Conservation (phyloP, 2,888 invertebrate genomes). For the Thereva unica region DNA sequence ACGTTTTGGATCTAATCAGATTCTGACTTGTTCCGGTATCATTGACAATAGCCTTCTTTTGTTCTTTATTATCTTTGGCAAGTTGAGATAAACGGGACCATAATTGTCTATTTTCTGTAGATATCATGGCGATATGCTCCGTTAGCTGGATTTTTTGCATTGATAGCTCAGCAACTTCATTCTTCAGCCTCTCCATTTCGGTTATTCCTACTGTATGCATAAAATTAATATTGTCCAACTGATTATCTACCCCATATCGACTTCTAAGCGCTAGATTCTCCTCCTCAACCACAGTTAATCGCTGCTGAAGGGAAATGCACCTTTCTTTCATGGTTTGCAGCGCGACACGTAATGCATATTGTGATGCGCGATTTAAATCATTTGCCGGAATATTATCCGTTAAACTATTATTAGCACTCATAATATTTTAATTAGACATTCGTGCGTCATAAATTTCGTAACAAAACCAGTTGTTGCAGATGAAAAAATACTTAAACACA, state of each 20-base stretch:
- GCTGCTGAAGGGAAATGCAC: slow-evolving; percentile 74
- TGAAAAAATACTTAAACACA: neutral
- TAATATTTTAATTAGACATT: slow-evolving; percentile 12
- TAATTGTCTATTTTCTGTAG: slow-evolving; percentile 77
- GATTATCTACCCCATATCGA: slow-evolving; percentile 54
- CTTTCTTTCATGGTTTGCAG: slow-evolving; percentile 81
- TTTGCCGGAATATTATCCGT: slow-evolving; percentile 15
- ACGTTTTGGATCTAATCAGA: slow-evolving; percentile 66
- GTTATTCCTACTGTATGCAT: neutral
- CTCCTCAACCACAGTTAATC: slow-evolving; percentile 71
- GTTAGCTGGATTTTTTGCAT: slow-evolving; percentile 77
- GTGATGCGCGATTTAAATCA: slow-evolving; percentile 41
- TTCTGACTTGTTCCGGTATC: slow-evolving; percentile 49
- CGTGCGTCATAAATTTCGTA: neutral
- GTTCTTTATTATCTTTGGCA: slow-evolving; percentile 61
- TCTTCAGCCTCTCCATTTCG: slow-evolving; percentile 56
- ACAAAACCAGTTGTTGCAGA: neutral
- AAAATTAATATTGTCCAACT: slow-evolving; percentile 34
- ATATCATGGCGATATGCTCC: slow-evolving; percentile 79
- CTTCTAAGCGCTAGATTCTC: slow-evolving; percentile 71
- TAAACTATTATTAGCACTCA: slow-evolving; percentile 37
- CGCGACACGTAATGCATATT: slow-evolving; percentile 71
- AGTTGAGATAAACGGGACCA: slow-evolving; percentile 74
- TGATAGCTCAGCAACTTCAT: slow-evolving; percentile 69
- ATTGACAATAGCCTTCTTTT: slow-evolving; percentile 25